phyloP scores from a whole-genome alignment of 2,797 vertebrate species.

The Rousettus madagascariensis region DNA sequence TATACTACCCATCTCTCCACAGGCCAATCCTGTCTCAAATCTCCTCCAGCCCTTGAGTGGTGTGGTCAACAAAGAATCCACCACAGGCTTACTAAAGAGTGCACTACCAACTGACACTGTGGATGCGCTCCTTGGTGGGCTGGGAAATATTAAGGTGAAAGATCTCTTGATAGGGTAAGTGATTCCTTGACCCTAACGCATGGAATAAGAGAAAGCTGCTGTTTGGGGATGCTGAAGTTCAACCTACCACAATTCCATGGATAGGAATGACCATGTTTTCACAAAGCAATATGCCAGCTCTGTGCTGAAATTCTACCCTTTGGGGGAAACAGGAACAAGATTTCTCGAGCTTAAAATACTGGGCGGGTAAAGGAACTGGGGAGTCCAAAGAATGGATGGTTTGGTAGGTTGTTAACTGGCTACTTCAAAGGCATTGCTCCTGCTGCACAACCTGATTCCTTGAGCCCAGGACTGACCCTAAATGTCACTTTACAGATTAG shows the following conservation, averaged over 20 bases:
- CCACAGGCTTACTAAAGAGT: background rate
- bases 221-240: background rate
- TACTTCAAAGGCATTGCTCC: background rate
- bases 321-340: background rate
- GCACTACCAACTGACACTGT: background rate
- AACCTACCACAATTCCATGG: background rate
- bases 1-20: background rate
- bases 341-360: background rate
- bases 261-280: background rate
- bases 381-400: background rate
- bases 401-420: background rate
- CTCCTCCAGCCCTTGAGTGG: background rate
- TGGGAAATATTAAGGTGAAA: background rate
- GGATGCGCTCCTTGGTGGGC: accelerated
- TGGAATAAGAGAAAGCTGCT: background rate
- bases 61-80: background rate
- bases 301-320: background rate
- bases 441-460: background rate
- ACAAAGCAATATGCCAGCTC: background rate
- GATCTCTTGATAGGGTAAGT: conserved; percentile 48
- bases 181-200: background rate
- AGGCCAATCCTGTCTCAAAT: background rate
- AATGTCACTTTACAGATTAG: conserved; percentile 50
- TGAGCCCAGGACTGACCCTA: background rate
- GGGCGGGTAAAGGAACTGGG: too few relatives aligned